Percentiles rank a stretch among this genome's conserved stretches.
These are phyloP conservation scores for Pontoporia blainvillei DNA, from an alignment of 2,113 vertebrate genomes.

Conservation along the genomic window DNA sequence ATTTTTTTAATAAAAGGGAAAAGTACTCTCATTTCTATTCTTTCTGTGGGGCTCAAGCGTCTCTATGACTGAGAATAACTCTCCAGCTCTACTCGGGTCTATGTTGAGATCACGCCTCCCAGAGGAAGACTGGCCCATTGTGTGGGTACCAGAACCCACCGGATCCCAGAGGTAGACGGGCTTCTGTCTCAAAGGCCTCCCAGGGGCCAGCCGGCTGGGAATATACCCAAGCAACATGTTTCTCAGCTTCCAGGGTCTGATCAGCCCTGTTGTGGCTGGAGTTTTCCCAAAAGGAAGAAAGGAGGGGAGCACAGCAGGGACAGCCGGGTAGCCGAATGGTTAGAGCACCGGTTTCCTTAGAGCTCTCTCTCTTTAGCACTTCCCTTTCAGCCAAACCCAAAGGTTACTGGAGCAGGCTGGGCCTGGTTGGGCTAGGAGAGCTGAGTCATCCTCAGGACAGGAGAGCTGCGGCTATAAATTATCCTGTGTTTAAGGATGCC, in stretches of 20 bases:
- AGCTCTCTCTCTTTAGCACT: not conserved
- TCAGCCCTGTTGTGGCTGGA: not conserved
- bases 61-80: not conserved
- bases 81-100: not conserved
- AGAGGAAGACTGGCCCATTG: not conserved
- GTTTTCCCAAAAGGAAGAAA: not conserved
- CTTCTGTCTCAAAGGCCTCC: not conserved
- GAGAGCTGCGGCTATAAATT: conserved; percentile 78
- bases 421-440: conserved; percentile 61
- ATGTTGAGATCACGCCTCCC: not conserved
- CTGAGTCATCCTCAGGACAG: conserved; percentile 68
- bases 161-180: not conserved
- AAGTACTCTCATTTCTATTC: not conserved
- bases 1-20: conserved; percentile 20
- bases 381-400: conserved; percentile 29
- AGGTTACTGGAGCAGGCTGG: conserved; percentile 71
- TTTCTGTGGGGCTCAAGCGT: not conserved
- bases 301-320: not conserved
- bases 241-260: not conserved
- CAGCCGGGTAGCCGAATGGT: not conserved
- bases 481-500: conserved; percentile 80
- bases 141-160: not conserved
- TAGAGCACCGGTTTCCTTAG: not conserved
- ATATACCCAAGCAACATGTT: not conserved
- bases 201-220: not conserved